phyloP scores from a whole-genome alignment of 2,113 vertebrate genomes.

The Gnathonemus longibarbis region DNA sequence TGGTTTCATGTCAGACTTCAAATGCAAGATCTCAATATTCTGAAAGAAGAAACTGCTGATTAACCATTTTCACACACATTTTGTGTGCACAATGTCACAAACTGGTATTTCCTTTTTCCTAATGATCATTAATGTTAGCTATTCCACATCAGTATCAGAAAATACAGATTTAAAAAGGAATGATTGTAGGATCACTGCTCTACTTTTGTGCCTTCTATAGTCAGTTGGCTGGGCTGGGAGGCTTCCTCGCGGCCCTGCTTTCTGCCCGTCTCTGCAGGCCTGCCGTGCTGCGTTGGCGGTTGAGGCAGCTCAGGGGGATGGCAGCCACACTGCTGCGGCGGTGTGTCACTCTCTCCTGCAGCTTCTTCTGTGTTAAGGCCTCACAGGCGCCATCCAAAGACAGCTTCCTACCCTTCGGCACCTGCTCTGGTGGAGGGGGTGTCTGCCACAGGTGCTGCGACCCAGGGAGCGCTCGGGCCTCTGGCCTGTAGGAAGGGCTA shows the following conservation, averaged over 20 bases:
- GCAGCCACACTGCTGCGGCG: conserved; percentile 27
- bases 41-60: neutral
- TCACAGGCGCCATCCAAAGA: conserved; percentile 27
- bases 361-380: neutral
- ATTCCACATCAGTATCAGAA: neutral
- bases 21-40: neutral
- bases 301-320: conserved; percentile 9
- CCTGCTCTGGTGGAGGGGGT: neutral
- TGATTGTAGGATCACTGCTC: neutral
- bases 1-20: neutral
- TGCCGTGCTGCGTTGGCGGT: neutral
- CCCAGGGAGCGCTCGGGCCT: conserved; percentile 19
- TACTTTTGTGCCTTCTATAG: neutral
- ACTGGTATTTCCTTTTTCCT: neutral
- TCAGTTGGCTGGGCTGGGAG: neutral
- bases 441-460: neutral
- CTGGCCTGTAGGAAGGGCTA: conserved; percentile 26
- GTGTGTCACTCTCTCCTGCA: conserved; percentile 4
- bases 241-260: neutral
- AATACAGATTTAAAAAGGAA: neutral
- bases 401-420: conserved; percentile 23
- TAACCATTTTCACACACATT: neutral
- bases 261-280: neutral
- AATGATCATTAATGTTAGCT: neutral
- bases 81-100: neutral